A percentile compares a stretch with the other conserved stretches of the same genome.
Conservation (phyloP, 2,113 vertebrate species). For the Pteruthius melanotis region DNA sequence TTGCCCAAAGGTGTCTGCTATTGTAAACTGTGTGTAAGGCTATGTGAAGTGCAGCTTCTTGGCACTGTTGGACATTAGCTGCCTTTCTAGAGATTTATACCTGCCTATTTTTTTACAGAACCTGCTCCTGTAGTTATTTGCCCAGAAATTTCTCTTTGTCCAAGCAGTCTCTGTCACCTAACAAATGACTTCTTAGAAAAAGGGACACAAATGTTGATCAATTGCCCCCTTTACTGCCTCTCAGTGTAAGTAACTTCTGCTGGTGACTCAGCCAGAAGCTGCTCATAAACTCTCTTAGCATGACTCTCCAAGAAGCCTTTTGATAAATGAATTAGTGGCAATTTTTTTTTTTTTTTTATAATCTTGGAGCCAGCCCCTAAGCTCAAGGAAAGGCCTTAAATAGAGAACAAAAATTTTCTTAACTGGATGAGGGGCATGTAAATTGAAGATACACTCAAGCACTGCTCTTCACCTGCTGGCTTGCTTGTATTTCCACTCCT, state of each 20-base stretch:
- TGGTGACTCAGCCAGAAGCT: not conserved
- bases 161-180: not conserved
- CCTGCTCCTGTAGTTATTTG: not conserved
- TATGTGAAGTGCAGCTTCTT: rapidly evolving
- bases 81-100: not conserved
- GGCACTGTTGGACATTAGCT: not conserved
- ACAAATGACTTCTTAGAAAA: not conserved
- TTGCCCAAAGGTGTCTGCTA: not conserved
- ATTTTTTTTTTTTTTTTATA: not conserved
- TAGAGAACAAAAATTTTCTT: not conserved
- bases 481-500: not conserved
- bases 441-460: not conserved
- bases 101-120: not conserved
- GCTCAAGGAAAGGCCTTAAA: not conserved
- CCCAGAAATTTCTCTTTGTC: not conserved
- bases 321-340: not conserved
- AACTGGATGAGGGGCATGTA: not conserved
- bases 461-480: not conserved
- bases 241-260: not conserved
- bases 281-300: not conserved
- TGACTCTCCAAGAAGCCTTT: not conserved
- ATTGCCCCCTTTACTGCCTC: not conserved
- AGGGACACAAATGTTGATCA: not conserved
- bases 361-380: not conserved
- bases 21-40: not conserved